Evolutionary conservation across 2,888 invertebrate genomes (phyloP).

Genomic region (Escarpia spicata): DNA sequence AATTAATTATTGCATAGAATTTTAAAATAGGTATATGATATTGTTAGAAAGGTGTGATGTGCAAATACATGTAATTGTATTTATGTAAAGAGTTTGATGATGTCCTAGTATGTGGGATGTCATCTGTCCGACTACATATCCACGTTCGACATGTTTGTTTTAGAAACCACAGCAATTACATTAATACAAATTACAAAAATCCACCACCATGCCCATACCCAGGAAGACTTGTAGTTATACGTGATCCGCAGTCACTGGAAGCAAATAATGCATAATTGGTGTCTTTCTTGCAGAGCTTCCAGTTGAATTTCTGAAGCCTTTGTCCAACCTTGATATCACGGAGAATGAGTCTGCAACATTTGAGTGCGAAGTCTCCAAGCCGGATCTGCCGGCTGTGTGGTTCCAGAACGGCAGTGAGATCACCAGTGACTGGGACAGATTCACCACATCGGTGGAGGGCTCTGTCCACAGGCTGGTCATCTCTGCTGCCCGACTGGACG

Average conservation of each 20-base stretch:
- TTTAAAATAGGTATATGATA: neutral
- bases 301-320: conserved; percentile 54
- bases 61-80: too few relatives aligned
- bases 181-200: neutral
- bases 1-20: neutral
- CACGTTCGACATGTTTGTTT: neutral
- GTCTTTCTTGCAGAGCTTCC: conserved; percentile 51
- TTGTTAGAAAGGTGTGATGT: too few relatives aligned
- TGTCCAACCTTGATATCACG: conserved; percentile 39
- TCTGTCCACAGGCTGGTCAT: conserved; percentile 54
- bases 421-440: conserved; percentile 25
- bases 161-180: neutral
- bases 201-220: neutral
- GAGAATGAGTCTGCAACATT: conserved; percentile 64
- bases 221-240: neutral
- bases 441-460: conserved; percentile 44
- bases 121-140: neutral
- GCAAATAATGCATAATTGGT: neutral
- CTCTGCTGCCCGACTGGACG: conserved; percentile 40
- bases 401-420: neutral
- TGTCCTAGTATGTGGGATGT: neutral
- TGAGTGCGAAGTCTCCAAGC: conserved; percentile 76
- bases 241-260: neutral
- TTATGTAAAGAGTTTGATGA: too few relatives aligned
- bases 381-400: neutral